These are phyloP conservation scores for Bubalus kerabau DNA, from an alignment of 2,113 vertebrate species.

Conservation along the genomic window DNA sequence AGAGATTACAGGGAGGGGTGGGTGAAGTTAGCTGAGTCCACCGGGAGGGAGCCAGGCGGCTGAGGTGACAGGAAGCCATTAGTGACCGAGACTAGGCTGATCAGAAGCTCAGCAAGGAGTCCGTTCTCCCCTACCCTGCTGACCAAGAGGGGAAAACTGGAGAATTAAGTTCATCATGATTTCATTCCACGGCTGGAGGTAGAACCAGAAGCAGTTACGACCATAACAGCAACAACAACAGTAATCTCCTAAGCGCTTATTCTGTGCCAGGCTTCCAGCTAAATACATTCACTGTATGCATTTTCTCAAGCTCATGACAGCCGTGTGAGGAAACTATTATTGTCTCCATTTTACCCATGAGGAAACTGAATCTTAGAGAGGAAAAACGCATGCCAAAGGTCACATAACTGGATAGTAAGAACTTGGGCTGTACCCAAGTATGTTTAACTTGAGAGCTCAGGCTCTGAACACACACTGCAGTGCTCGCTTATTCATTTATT, in stretches of 20 bases:
- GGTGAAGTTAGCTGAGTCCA: background rate
- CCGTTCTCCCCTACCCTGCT: background rate
- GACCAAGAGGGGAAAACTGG: background rate
- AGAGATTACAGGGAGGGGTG: accelerated
- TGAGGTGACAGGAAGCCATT: background rate
- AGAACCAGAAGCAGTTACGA: background rate
- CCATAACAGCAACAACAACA: background rate
- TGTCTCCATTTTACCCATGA: background rate
- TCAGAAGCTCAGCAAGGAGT: background rate
- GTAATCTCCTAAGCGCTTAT: background rate
- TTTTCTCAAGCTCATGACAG: background rate
- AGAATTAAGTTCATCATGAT: background rate
- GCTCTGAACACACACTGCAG: background rate
- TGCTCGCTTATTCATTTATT: background rate
- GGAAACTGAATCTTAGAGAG: background rate
- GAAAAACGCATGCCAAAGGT: background rate
- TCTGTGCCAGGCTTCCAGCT: background rate
- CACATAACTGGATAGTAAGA: background rate
- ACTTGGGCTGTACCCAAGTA: background rate
- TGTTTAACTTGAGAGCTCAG: background rate
- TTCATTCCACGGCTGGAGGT: background rate
- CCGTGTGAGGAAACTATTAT: background rate
- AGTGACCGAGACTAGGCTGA: background rate
- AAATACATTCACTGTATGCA: background rate
- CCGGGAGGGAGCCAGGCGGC: background rate